A percentile compares a stretch with the other conserved stretches of the same genome.
phyloP scores from a whole-genome alignment of 2,113 vertebrate species.

The Isurus oxyrinchus region DNA sequence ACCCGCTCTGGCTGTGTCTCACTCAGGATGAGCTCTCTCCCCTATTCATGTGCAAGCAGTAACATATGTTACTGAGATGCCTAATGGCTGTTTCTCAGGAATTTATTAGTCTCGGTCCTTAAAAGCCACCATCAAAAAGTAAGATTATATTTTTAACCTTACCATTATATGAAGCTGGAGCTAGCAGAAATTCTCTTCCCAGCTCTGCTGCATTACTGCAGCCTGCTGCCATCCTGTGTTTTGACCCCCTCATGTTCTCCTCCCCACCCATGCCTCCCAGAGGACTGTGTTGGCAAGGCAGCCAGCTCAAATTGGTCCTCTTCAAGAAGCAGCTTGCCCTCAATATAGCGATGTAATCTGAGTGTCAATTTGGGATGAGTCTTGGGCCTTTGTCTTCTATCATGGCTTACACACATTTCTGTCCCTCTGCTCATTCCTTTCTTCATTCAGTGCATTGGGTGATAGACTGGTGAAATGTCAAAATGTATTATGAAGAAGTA shows the following conservation, averaged over 20 bases:
- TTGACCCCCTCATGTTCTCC: not conserved
- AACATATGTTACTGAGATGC: not conserved
- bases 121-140: not conserved
- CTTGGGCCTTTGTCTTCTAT: not conserved
- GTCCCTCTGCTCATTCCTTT: too few species aligned
- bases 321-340: not conserved
- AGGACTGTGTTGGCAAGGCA: not conserved
- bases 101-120: not conserved
- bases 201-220: not conserved
- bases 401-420: not conserved
- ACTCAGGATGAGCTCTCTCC: too few species aligned
- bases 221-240: not conserved
- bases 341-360: not conserved
- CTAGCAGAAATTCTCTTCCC: not conserved
- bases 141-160: not conserved
- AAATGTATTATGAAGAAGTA: not conserved
- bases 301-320: not conserved
- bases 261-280: not conserved
- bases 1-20: too few species aligned
- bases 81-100: not conserved
- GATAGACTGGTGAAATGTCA: not conserved
- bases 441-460: not conserved
- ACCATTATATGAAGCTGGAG: not conserved
- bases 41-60: too few species aligned
- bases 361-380: not conserved